These are phyloP conservation scores for Rafetus swinhoei DNA, from an alignment of 2,113 vertebrate species.

Conservation along the genomic window DNA sequence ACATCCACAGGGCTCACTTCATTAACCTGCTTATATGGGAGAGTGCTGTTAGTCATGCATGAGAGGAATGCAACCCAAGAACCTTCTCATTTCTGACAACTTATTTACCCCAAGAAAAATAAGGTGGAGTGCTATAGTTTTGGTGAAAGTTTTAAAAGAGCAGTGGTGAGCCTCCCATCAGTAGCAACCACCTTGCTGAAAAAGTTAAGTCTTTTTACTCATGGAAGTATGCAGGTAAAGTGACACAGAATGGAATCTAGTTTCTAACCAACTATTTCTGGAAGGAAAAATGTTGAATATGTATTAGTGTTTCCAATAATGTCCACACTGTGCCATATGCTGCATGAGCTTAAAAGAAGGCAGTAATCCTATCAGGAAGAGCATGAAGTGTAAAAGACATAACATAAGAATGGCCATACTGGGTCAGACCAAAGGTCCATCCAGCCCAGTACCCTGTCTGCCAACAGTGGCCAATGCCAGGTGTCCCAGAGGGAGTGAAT, in stretches of 20 bases:
- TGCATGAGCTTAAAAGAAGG: neutral
- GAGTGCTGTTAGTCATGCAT: neutral
- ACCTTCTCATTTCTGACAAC: neutral
- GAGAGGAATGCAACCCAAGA: neutral
- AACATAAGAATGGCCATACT: too few relatives aligned
- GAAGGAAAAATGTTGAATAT: neutral
- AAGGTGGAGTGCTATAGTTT: neutral
- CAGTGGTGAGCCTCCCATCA: neutral
- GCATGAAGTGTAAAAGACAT: neutral
- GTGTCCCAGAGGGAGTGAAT: too few relatives aligned
- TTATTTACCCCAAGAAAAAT: neutral
- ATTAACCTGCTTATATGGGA: neutral
- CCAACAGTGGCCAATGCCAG: too few relatives aligned
- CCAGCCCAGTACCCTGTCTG: too few relatives aligned
- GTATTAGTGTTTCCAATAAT: neutral
- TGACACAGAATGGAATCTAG: neutral
- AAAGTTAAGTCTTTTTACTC: neutral
- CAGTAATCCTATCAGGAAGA: neutral
- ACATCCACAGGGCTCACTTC: neutral
- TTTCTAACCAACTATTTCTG: neutral
- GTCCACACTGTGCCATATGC: fast-evolving
- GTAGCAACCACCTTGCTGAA: neutral
- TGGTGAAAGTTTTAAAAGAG: fast-evolving
- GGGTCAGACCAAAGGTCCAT: too few relatives aligned
- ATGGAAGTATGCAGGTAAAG: neutral